Percentiles rank a stretch among this genome's conserved stretches.
These are phyloP conservation scores for Uria lomvia DNA, from an alignment of 2,113 vertebrate genomes.

Conservation along the genomic window DNA sequence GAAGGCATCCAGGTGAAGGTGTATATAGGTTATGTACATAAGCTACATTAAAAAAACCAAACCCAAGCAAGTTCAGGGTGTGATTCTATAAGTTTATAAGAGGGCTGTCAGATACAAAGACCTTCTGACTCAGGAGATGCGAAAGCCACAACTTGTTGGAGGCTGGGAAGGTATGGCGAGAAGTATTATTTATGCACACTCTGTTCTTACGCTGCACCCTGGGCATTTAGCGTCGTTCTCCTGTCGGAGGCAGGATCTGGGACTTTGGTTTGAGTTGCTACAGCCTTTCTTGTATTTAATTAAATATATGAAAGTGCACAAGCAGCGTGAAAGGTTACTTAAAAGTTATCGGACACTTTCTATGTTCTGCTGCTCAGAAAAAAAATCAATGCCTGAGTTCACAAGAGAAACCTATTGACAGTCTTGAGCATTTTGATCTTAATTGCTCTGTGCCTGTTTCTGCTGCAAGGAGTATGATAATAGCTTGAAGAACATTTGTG, in stretches of 20 bases:
- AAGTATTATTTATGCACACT: not conserved
- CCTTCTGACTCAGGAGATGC: not conserved
- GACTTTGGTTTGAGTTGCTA: not conserved
- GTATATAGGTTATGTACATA: not conserved
- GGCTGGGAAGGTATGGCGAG: not conserved
- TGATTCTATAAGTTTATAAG: not conserved
- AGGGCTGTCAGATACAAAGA: not conserved
- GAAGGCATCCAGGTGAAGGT: not conserved
- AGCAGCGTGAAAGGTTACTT: slow-evolving; percentile 18
- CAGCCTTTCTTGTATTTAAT: not conserved
- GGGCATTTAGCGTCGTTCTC: not conserved
- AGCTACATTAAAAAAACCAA: not conserved
- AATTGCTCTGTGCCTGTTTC: slow-evolving; percentile 47
- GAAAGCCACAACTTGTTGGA: not conserved
- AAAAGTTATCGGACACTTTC: slow-evolving; percentile 16
- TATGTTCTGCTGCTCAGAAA: not conserved
- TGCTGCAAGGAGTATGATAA: slow-evolving; percentile 11
- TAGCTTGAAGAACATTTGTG: slow-evolving; percentile 7
- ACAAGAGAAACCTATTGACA: slow-evolving; percentile 21
- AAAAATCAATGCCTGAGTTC: slow-evolving; percentile 29
- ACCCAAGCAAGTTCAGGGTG: not conserved
- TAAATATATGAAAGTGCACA: not conserved
- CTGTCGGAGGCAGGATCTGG: not conserved
- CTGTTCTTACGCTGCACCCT: not conserved
- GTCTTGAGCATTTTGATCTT: slow-evolving; percentile 33